Evolutionary conservation across 2,113 vertebrate species (phyloP), one percentile per base, ranked within the genome.

Genomic region (Varanus komodoensis): DNA sequence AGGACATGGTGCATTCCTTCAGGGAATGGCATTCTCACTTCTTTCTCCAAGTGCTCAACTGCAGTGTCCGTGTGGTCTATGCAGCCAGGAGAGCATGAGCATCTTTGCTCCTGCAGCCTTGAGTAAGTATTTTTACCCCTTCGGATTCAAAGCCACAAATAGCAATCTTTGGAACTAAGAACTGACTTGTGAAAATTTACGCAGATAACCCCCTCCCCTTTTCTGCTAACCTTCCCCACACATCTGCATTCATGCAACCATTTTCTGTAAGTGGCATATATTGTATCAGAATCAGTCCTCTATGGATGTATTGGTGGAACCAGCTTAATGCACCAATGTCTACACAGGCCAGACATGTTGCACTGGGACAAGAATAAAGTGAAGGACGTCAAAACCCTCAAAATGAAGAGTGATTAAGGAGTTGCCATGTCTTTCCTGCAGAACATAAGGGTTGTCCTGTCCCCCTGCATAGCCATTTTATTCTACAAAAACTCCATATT

Each of bases 261-360:
- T 19, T 79, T 79, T 50, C 44, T 21, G n/a, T 68, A 50, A 68
- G 34, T 48, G n/a, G 48, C 29, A 50, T 68, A 87, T 67, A 48
- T 21, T 68, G 52, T 34, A 48, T 64, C 27, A 6, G 38, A 54
- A 80, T 38, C 44, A 50, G n/a, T 32, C 77, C 34, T 4, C 50
- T 71, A 67, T 71, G 34, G n/a, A 29, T 82, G 80, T 0, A 0
- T 77, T 0, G 0, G 34, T 48, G 79, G 0, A 0, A 82, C 48
- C 4, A 73, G 67, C 84, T 44, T 90, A 74, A 89, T 0, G 0
- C 19, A 9, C 0, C 38, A 1, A 38, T 32, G n/a, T 17, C 27
- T 0, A 5, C 50, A 77, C 32, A n/a, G 54, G 48, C 21, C 1
- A 1, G 54, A 17, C 67, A n/a, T 69, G 68, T 4, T 29, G 9